Evolutionary conservation across 2,888 invertebrate genomes (phyloP), one percentile per base, ranked within the genome.

Genomic region (Drosophila rellima): DNA sequence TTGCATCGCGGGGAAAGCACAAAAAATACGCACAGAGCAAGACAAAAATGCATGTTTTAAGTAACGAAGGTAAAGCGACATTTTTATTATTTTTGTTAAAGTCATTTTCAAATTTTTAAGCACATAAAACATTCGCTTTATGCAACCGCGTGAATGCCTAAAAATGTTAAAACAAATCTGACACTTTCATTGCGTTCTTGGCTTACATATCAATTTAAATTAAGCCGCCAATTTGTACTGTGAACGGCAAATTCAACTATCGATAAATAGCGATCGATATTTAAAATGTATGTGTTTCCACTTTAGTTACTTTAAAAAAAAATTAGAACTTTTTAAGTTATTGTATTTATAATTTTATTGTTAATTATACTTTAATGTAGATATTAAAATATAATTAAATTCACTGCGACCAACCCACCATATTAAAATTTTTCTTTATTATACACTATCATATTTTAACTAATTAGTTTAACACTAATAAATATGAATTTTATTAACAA

Each of bases 1-100:
- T 75, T 75, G 75, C 80, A 70, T 59, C 29, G 52, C n/a, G 55
- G 78, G 55, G 73, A 73, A 73, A 73, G 78, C 73, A 72, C 72
- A 7, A 52, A 20, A 54, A 70, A 52, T 18, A 75, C 48, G 15
- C 31, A 56, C 29, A n/a, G 45, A 48, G 13, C 31, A 54, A 57
- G 11, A 54, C 52, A 65, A 66, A 39, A 18, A 33, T 37, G 17
- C 47, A 40, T 26, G 26, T 5, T 23, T 42, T 20, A 61, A 48
- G 40, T 61, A 54, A n/a, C n/a, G n/a, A n/a, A n/a, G n/a, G n/a
- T n/a, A 79, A 79, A 79, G 75, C 15, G 47, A 50, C 31, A 60
- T 40, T 39, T 42, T 56, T 55, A 54, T 42, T 54, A 20, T 33
- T 18, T 29, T 29, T 13, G n/a, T 17, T 13, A 8, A 40, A 18